Percentiles rank a stretch among this genome's conserved stretches.
Conservation (phyloP, 2,797 vertebrate genomes). For the Falco peregrinus region DNA sequence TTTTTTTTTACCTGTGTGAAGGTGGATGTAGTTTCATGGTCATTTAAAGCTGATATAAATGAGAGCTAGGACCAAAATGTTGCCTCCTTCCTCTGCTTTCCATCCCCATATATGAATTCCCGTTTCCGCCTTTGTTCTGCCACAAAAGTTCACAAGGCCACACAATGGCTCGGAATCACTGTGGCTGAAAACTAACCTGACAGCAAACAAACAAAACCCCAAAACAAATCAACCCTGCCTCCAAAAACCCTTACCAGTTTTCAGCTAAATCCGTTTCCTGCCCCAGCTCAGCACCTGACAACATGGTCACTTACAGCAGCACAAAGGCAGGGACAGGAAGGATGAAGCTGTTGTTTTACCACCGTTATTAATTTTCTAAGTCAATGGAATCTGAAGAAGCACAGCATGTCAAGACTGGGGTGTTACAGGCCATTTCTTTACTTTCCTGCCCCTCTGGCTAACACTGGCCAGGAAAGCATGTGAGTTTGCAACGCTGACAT, state of each 20-base stretch:
- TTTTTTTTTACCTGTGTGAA: background rate
- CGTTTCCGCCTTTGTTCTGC: conserved; percentile 17
- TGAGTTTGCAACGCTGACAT: background rate
- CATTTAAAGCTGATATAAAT: background rate
- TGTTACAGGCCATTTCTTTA: background rate
- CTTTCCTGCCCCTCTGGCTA: background rate
- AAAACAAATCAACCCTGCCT: background rate
- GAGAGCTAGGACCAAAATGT: background rate
- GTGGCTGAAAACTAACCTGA: background rate
- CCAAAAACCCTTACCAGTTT: background rate
- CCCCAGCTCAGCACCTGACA: background rate
- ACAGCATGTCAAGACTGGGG: background rate
- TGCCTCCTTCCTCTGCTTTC: conserved; percentile 2
- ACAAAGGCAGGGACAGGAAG: background rate
- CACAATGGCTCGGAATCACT: background rate
- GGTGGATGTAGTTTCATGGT: background rate
- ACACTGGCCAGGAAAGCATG: background rate
- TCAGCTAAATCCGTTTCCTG: background rate
- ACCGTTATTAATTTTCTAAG: background rate
- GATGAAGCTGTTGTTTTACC: background rate
- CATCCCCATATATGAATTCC: background rate
- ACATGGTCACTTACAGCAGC: background rate
- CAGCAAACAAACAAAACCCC: background rate
- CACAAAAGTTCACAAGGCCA: background rate
- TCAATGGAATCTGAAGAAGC: background rate